Conservation (phyloP, 1,140 invertebrate genomes). For the Drosophila triauraria region DNA sequence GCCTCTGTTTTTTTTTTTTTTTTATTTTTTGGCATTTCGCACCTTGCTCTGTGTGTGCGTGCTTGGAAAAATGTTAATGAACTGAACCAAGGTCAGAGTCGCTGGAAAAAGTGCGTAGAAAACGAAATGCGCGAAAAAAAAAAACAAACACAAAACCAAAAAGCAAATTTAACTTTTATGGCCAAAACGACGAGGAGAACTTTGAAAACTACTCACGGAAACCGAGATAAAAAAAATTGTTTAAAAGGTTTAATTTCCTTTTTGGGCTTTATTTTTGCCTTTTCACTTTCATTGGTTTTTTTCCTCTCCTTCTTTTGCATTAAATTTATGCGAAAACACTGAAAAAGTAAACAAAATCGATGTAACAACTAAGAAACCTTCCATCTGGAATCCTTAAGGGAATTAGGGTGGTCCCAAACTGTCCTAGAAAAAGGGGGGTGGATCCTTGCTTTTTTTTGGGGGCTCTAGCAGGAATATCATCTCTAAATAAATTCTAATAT, state of each 20-base stretch:
- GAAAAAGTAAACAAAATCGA: constrained; percentile 2
- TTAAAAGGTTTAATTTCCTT: constrained; percentile 16
- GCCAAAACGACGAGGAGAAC: not conserved
- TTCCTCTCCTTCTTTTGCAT: not conserved
- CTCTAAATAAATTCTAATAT: no score
- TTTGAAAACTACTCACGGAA: constrained; percentile 11
- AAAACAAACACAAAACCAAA: constrained; percentile 27
- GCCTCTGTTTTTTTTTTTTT: constrained; percentile 15
- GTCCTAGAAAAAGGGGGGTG: no score
- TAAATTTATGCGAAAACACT: constrained; percentile 4
- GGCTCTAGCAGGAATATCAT: no score
- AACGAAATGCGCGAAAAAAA: constrained; percentile 35
- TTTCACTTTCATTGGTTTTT: constrained; percentile 24
- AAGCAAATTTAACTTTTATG: constrained; percentile 41
- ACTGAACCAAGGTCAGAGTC: constrained; percentile 72
- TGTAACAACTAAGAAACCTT: not conserved
- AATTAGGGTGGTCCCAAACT: no score
- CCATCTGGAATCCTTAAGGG: no score
- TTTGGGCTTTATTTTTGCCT: not conserved
- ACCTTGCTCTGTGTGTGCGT: constrained; percentile 39
- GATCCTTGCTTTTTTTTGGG: no score
- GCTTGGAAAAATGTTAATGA: constrained; percentile 76
- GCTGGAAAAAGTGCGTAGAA: constrained; percentile 67
- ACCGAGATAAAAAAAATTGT: constrained; percentile 5
- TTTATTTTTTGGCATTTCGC: constrained; percentile 44